phyloP scores from a whole-genome alignment of 2,113 vertebrate genomes.

The Myxocyprinus asiaticus region DNA sequence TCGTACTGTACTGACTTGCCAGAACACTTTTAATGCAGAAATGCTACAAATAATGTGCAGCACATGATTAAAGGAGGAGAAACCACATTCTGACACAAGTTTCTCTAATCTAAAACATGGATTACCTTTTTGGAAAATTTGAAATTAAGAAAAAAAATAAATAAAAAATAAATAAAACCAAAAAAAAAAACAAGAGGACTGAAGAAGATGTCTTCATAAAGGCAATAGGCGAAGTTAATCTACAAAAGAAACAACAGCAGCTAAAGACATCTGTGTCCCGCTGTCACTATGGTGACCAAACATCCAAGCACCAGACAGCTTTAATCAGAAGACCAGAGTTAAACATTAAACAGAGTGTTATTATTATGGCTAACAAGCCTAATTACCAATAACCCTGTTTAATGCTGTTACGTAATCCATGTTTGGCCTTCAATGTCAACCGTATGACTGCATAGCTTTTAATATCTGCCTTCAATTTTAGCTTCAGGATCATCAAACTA shows the following conservation, averaged over 20 bases:
- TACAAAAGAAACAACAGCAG: conserved; percentile 10
- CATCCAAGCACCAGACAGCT: conserved; percentile 17
- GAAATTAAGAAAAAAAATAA: too few species aligned
- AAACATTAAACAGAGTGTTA: conserved; percentile 29
- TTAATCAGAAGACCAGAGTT: conserved; percentile 25
- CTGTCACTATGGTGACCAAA: conserved; percentile 27
- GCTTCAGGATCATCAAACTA: conserved; percentile 8
- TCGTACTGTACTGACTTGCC: too few species aligned
- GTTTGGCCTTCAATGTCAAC: conserved; percentile 11
- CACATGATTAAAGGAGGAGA: neutral
- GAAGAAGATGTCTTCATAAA: neutral
- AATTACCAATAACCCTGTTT: conserved; percentile 36
- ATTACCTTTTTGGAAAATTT: neutral
- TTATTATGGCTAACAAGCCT: conserved; percentile 31
- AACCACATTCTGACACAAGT: neutral
- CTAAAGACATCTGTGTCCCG: neutral
- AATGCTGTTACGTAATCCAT: conserved; percentile 1
- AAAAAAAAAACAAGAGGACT: too few species aligned
- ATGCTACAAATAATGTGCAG: neutral
- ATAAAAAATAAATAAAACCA: too few species aligned
- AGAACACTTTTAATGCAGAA: neutral
- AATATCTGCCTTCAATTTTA: neutral
- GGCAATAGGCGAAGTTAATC: neutral
- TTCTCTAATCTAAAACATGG: conserved; percentile 4
- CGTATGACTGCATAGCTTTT: neutral